Evolutionary conservation across 2,888 invertebrate species (phyloP), one percentile per base, ranked within the genome.

Genomic region (Ophonus ardosiacus): DNA sequence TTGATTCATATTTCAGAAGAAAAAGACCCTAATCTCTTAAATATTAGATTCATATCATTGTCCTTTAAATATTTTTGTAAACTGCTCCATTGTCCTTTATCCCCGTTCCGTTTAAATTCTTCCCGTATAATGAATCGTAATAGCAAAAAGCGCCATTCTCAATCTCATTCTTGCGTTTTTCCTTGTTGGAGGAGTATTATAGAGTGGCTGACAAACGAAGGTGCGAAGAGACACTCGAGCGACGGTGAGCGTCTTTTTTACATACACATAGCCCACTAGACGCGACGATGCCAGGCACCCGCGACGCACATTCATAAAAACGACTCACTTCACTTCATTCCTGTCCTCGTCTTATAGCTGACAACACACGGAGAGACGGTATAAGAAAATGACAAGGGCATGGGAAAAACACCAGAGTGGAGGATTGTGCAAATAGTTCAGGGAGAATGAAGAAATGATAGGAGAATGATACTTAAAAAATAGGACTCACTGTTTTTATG

Each of bases 181-280:
- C 71, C 43, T 4, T 15, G 31, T 61, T 61, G 61, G 61, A 8
- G 65, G 8, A 38, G 40, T n/a, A 13, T 38, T 71, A 71, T 40
- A 71, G 68, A 71, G 68, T 71, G 68, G 38, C n/a, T 71, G 68
- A 71, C 68, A 71, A 38, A 71, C 68, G 68, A 74, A 74, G 71
- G 71, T 74, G 71, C 40, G 71, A 74, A 74, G 43, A 74, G 71
- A 74, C 71, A 74, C 71, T 74, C 43, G 71, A 74, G 18, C 63
- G 18, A 18, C 63, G 43, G 63, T 63, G 63, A 63, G 71, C 71
- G 71, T 74, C 43, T 43, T 74, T 74, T 74, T 74, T 74, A 74
- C 71, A 74, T 74, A 74, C 71, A 74, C 71, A 74, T 51, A 18
- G 71, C 71, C 71, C 71, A 74, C 71, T 74, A 74, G 71, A 74